Base-by-base conservation (phyloP, 2,888 invertebrate species). In the Rotaria macrura region DNA sequence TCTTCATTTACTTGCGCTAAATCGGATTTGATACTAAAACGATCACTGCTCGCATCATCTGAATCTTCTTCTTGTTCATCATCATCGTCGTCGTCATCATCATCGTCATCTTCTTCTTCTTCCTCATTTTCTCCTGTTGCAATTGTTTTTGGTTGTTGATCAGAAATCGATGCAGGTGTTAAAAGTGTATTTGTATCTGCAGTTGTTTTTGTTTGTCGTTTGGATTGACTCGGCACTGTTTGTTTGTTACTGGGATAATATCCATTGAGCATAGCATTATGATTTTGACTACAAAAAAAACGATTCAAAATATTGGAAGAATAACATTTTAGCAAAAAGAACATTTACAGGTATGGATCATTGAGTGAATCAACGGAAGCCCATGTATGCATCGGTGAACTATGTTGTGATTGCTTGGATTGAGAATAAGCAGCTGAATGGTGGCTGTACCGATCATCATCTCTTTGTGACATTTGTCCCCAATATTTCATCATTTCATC, bases 401-500 rank as follows among this genome's bases (percentile, higher is more conserved):
- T 79, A 43, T 43, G 79, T 43, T 79, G 79, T 20, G 79, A 79
- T 25, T 43, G 43, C 43, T 79, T 79, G 9, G 79, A 79, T 43
- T 79, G 79, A 3, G 79, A 79, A 25, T 43, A 43, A 43, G 40
- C 43, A 43, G 79, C 40, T 12, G 40, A 43, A 40, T 40, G 79
- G 43, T 79, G 79, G 43, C 79, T 79, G 25, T 40, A 79, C 4
- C 79, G 9, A 79, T 79, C 79, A 43, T 79, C 79, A 20, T 79
- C 79, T 43, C 4, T 17, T 43, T n/a, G 43, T 25, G 43, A 3
- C 43, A 79, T n/a, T n/a, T 79, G 40, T 79, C 10, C 25, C 40
- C 43, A 79, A 43, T 79, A 79, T 43, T 79, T 79, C 43, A 79
- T 43, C 79, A 79, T 79, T 79, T 79, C 79, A 79, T 79, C 79